Evolutionary conservation across 2,797 vertebrate species (phyloP), one percentile per base, ranked within the genome.

Genomic region (Hozukius guyotensis): DNA sequence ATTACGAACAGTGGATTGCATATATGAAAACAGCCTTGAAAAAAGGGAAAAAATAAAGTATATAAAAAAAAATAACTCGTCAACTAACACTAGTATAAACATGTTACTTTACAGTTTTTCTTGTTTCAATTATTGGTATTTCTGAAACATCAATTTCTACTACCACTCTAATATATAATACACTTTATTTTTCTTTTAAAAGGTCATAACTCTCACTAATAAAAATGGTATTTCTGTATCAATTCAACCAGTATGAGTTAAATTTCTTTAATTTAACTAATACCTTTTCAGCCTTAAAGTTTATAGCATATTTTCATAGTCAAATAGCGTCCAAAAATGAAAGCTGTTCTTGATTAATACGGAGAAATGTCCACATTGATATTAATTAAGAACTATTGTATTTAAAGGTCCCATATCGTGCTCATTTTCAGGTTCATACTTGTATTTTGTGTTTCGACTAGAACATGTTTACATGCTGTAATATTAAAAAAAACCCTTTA

Each of bases 131-230:
- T 20, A 9, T 6, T 53, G 6, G 2, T 2, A 20, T 56, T 56
- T 56, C 4, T n/a, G 16, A 74, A n/a, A 56, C 34, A 12, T 1
- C 1, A 2, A 7, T 29, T 46, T 56, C 20, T 14, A 8, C 18
- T 53, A 34, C 8, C 3, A n/a, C 14, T 60, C 34, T 3, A 56
- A 12, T 5, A 32, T 29, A 18, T 5, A 24, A 61, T 20, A 13
- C 31, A 55, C 11, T 32, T 46, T 27, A 27, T 29, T n/a, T 56
- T 12, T 13, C 9, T 36, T 31, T 11, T n/a, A 18, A 27, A 61
- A 46, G 1, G 4, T 25, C 2, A 0, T 8, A 31, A 5, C 46
- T n/a, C n/a, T n/a, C n/a, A n/a, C n/a, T n/a, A n/a, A n/a, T n/a
- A n/a, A 25, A 25, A 64, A 25, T 12, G 24, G 6, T 22, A 24